phyloP scores from a whole-genome alignment of 2,797 vertebrate genomes.

The Ambastaia sidthimunki region DNA sequence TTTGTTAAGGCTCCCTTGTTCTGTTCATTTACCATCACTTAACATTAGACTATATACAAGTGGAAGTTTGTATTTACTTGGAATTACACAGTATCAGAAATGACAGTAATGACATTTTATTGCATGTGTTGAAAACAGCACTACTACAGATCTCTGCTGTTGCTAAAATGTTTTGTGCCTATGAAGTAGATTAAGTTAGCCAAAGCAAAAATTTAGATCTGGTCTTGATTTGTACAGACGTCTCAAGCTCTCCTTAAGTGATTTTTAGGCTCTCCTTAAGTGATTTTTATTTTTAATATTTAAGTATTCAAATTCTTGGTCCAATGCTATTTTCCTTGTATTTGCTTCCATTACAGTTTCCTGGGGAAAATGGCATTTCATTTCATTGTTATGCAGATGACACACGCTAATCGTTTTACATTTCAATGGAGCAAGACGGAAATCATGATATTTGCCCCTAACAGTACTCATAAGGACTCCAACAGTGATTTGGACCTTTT shows the following conservation, averaged over 20 bases:
- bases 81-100: not conserved
- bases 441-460: not conserved
- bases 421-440: too few species aligned
- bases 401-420: too few species aligned
- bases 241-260: not conserved
- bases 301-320: too few species aligned
- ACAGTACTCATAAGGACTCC: too few species aligned
- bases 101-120: not conserved
- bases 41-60: not conserved
- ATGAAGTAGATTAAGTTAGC: not conserved
- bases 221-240: not conserved
- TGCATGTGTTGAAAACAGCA: too few species aligned
- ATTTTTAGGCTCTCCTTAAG: too few species aligned
- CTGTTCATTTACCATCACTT: constrained; percentile 7
- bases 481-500: not conserved
- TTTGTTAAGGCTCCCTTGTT: constrained; percentile 9
- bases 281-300: too few species aligned
- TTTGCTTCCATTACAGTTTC: too few species aligned
- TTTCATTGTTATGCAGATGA: too few species aligned
- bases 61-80: not conserved
- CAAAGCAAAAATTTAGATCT: not conserved
- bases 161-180: not conserved
- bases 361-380: too few species aligned
- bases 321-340: too few species aligned
- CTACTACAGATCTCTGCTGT: not conserved